Evolutionary conservation across 1,140 invertebrate genomes (phyloP).

Genomic region (Pollicipes pollicipes): DNA sequence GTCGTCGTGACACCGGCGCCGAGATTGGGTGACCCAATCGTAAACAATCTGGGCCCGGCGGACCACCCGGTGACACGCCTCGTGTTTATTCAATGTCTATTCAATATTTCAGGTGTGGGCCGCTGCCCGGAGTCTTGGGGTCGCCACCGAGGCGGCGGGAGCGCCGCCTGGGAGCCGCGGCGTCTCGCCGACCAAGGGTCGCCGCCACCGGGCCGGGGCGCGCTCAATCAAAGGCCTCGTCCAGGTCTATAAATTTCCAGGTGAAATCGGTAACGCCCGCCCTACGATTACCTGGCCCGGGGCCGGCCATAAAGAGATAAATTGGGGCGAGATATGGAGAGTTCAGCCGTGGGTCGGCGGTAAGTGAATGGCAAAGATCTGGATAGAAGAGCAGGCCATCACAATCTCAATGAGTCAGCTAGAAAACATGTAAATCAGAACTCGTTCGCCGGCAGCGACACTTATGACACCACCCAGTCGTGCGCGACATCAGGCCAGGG

Average conservation of each 20-base stretch:
- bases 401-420: no score
- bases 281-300: neutral
- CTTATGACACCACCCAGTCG: no score
- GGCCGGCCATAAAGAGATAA: neutral
- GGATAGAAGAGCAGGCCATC: no score
- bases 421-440: no score
- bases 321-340: neutral
- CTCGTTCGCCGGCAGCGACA: no score
- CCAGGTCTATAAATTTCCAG: neutral
- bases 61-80: neutral
- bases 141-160: neutral
- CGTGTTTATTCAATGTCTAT: constrained; percentile 2
- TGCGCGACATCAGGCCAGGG: no score
- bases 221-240: neutral
- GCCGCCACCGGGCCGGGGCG: no score
- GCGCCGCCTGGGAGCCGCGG: neutral
- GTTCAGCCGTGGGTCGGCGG: no score
- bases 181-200: no score
- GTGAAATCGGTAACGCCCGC: neutral
- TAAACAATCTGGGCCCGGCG: neutral
- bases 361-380: no score
- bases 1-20: no score
- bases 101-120: constrained; percentile 1
- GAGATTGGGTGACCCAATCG: neutral
- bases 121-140: no score